Evolutionary conservation across 2,113 vertebrate species (phyloP), one percentile per base, ranked within the genome.

Genomic region (Paratilapia polleni): DNA sequence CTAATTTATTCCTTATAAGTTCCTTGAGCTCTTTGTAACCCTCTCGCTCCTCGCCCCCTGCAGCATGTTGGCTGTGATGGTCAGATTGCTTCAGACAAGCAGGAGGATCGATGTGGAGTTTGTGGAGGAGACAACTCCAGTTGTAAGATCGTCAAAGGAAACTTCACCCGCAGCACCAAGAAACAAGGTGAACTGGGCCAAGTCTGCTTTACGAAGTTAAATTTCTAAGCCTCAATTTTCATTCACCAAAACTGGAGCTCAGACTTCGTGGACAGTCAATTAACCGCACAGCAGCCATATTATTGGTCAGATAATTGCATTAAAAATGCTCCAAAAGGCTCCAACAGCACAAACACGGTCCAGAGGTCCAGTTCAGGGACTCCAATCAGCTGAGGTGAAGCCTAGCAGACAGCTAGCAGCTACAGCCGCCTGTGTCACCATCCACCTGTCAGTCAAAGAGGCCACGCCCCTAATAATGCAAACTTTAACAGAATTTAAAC

Each of bases 51-150:
- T 59, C 2, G 0, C 11, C 9, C 49, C 12, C 2, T 80, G 36
- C 83, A 99, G 98, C 98, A 99, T 93, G 97, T 99, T 10, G 98
- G 98, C 38, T 99, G 98, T 70, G 98, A 99, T 13, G 96, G 97
- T 19, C 96, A 97, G 85, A 97, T 99, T 2, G 97, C 98, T 6
- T 99, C 98, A 10, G 97, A 96, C 0, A 95, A 95, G 87, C 97
- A 97, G 89, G 97, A 99, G 73, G 98, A 99, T 88, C 97, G 97
- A 47, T 99, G 98, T 80, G 98, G 98, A 1, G 95, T 98, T 77
- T 99, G 98, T 78, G 98, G 97, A 70, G 98, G 98, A 87, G 97
- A 99, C 90, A 99, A 98, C 88, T 96, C 96, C 73, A 97, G 96
- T 90, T 99, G 98, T 91, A 98, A 97, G 83, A 96, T 98, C 80